These are phyloP conservation scores for Catharus minimus DNA, from an alignment of 2,113 vertebrate species.

Conservation along the genomic window DNA sequence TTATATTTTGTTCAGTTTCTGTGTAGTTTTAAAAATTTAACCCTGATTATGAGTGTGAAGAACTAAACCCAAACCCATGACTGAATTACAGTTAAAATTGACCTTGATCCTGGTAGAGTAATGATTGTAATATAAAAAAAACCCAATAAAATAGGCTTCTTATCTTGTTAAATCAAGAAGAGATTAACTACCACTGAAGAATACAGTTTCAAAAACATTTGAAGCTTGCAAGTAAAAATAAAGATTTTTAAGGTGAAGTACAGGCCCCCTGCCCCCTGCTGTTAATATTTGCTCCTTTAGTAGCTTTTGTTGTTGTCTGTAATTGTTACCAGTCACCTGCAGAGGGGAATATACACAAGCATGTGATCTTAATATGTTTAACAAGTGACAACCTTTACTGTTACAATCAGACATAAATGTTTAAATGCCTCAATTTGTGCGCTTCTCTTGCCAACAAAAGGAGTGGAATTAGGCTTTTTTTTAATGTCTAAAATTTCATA, in stretches of 20 bases:
- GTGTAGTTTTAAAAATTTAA: background rate
- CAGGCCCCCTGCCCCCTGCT: fast-evolving
- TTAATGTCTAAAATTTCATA: background rate
- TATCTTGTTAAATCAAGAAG: background rate
- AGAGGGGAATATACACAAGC: conserved; percentile 27
- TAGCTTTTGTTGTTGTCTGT: background rate
- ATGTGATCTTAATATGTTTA: background rate
- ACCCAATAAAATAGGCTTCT: background rate
- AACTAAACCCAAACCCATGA: background rate
- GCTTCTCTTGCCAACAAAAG: background rate
- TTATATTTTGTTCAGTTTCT: background rate
- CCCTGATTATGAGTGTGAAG: background rate
- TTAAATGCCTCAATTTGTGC: background rate
- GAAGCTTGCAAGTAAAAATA: background rate
- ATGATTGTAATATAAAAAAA: background rate
- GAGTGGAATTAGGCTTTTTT: background rate
- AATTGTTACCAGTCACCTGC: background rate
- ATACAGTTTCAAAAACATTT: background rate
- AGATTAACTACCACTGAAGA: background rate
- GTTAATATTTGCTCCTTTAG: background rate
- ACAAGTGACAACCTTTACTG: background rate
- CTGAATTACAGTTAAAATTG: background rate
- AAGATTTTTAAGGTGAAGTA: background rate
- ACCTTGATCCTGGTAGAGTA: background rate
- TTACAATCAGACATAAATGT: background rate